phyloP scores from a whole-genome alignment of 2,113 vertebrate genomes.

The Emydura subglobosa region DNA sequence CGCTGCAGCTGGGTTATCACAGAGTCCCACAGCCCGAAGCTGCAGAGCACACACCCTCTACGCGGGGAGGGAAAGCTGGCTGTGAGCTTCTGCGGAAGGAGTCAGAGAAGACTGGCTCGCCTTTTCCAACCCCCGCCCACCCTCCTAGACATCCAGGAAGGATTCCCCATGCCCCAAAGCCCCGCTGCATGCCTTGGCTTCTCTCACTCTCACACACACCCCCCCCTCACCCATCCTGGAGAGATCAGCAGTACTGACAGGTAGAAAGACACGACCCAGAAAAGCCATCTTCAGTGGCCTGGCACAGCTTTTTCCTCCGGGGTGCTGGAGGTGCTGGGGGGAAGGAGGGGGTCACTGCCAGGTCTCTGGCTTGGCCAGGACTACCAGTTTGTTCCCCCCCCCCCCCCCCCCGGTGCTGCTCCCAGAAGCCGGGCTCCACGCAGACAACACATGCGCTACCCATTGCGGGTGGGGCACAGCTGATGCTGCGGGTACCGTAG shows the following conservation, averaged over 20 bases:
- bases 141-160: neutral
- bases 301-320: too few species aligned
- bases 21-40: constrained; percentile 21
- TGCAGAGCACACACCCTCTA: neutral
- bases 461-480: neutral
- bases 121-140: neutral
- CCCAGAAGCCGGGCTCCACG: neutral
- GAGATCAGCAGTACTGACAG: too few species aligned
- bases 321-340: neutral
- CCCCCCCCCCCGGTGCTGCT: neutral
- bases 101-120: neutral
- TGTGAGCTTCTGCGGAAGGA: rapidly evolving
- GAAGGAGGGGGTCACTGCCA: too few species aligned
- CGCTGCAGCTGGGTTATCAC: neutral
- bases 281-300: neutral
- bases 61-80: neutral
- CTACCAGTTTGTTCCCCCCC: neutral
- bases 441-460: neutral
- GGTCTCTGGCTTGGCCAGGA: neutral
- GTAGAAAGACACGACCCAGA: too few species aligned
- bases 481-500: neutral
- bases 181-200: too few species aligned
- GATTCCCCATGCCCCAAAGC: neutral
- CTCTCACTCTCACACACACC: too few species aligned
- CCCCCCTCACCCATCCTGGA: too few species aligned